Evolutionary conservation across 2,113 vertebrate species (phyloP).

Genomic region (Cyphomyrus discorhynchus): DNA sequence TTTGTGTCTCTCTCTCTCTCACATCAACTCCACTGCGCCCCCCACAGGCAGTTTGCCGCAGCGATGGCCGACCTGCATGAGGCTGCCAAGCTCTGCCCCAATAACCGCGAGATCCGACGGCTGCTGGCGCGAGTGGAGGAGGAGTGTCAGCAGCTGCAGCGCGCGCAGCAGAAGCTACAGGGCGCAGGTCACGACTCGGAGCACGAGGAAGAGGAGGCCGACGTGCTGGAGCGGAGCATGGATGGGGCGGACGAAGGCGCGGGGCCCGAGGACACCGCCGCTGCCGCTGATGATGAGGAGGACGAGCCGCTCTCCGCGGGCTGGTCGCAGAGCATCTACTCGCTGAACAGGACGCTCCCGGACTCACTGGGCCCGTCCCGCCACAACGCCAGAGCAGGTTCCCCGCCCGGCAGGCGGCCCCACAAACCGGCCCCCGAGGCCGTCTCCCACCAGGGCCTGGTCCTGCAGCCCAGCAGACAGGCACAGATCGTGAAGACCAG

Average conservation of each 20-base stretch:
- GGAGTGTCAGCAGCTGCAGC: constrained; percentile 81
- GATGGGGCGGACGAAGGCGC: constrained; percentile 30
- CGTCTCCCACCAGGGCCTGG: constrained; percentile 54
- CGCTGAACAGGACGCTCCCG: constrained; percentile 66
- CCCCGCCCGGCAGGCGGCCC: constrained; percentile 54
- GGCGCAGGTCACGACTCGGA: constrained; percentile 57
- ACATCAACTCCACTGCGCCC: not conserved
- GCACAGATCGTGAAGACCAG: constrained; percentile 81
- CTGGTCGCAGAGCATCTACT: constrained; percentile 57
- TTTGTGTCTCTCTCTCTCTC: not conserved
- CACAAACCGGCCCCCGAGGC: constrained; percentile 48
- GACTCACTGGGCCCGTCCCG: constrained; percentile 57
- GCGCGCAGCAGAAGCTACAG: constrained; percentile 62
- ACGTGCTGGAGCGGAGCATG: constrained; percentile 30
- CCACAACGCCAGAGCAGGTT: constrained; percentile 49
- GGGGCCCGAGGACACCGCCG: constrained; percentile 33
- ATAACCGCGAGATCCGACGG: constrained; percentile 84
- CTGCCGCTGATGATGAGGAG: constrained; percentile 41
- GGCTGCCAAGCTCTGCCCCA: constrained; percentile 82
- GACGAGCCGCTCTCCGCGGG: constrained; percentile 48
- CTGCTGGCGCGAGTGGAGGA: constrained; percentile 86
- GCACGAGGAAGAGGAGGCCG: constrained; percentile 52
- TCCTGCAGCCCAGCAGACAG: constrained; percentile 71
- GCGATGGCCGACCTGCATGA: constrained; percentile 86
- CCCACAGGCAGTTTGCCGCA: constrained; percentile 77